These are phyloP conservation scores for Chloroclysta siterata DNA, from an alignment of 2,888 invertebrate genomes.

Conservation along the genomic window DNA sequence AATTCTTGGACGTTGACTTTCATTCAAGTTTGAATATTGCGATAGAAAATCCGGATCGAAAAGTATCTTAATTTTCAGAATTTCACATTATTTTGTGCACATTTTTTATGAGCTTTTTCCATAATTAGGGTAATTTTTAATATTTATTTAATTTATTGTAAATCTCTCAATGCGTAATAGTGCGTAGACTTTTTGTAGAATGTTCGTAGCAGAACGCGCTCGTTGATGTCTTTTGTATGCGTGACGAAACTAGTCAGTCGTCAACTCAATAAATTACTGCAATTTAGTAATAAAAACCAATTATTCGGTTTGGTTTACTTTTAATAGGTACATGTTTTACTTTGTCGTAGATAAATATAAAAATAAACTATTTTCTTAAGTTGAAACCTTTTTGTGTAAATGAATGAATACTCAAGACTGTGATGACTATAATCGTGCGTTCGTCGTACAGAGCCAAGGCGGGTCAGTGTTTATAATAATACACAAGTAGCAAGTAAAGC, in stretches of 20 bases:
- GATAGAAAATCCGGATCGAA: no score
- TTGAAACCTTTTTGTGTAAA: conserved; percentile 4
- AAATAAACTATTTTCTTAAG: background rate
- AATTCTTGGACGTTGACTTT: background rate
- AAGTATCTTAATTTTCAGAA: no score
- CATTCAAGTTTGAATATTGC: no score
- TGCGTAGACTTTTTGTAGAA: conserved; percentile 15
- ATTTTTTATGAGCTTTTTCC: no score
- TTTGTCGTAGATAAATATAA: background rate
- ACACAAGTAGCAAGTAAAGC: conserved; percentile 33
- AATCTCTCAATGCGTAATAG: background rate
- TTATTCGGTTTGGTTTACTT: background rate
- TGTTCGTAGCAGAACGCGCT: conserved; percentile 22
- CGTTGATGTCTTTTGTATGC: conserved; percentile 38
- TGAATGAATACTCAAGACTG: conserved; percentile 6
- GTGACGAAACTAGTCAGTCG: conserved; percentile 3
- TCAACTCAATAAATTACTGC: background rate
- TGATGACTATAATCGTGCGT: conserved; percentile 30
- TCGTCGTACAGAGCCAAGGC: conserved; percentile 25
- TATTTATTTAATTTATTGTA: background rate
- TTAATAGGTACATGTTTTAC: background rate
- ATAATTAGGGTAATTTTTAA: no score
- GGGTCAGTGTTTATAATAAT: conserved; percentile 32
- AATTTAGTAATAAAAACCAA: background rate
- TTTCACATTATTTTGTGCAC: no score